A percentile compares a stretch with the other conserved stretches of the same genome.
Conservation (phyloP, 2,113 vertebrate genomes). For the Seriola quinqueradiata region DNA sequence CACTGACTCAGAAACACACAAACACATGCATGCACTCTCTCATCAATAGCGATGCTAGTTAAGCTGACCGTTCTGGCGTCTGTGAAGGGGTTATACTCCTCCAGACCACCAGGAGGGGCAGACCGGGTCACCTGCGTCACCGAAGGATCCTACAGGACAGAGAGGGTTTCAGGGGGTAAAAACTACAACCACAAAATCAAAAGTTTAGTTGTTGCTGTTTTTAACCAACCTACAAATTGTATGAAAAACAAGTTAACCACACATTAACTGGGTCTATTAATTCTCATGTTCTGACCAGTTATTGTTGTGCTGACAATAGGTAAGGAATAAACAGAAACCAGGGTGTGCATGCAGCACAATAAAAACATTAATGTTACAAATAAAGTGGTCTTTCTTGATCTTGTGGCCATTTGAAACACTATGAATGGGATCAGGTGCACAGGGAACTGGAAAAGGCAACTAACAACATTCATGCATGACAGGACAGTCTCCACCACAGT, state of each 20-base stretch:
- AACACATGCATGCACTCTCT: conserved; percentile 36
- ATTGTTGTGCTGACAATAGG: background rate
- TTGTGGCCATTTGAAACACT: background rate
- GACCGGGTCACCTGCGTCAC: conserved; percentile 98
- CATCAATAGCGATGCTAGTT: conserved; percentile 12
- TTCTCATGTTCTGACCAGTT: background rate
- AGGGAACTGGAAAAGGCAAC: background rate
- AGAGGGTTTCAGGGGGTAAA: conserved; percentile 31
- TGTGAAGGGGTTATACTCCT: conserved; percentile 99
- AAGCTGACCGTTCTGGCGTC: conserved; percentile 94
- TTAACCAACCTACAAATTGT: background rate
- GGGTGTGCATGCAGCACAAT: background rate
- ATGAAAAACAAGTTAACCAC: background rate
- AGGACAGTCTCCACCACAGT: too few species aligned
- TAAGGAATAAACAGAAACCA: background rate
- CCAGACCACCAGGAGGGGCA: conserved; percentile 91
- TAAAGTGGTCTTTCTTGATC: background rate
- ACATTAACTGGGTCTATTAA: background rate
- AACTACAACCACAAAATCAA: conserved; percentile 7
- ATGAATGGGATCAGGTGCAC: background rate
- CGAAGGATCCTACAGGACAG: conserved; percentile 91
- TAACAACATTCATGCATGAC: background rate
- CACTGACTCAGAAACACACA: conserved; percentile 40
- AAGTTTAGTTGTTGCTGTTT: background rate
- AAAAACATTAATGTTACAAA: background rate